These are phyloP conservation scores for Acleris emargana DNA, from an alignment of 2,888 invertebrate genomes.

Conservation along the genomic window DNA sequence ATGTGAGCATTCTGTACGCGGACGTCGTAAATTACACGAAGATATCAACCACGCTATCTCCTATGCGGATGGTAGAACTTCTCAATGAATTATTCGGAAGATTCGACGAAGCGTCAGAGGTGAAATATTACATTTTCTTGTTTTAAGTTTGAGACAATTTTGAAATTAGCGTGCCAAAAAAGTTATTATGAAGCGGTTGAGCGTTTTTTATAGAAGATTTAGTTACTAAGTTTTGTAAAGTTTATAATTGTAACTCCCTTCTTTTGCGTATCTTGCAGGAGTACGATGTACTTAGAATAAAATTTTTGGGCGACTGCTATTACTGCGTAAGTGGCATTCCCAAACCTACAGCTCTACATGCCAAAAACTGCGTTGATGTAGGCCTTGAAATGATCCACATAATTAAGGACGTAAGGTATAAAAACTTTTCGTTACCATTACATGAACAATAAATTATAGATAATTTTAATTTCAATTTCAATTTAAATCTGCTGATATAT, in stretches of 20 bases:
- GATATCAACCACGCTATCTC: constrained; percentile 91
- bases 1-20: constrained; percentile 95
- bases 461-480: too few relatives aligned
- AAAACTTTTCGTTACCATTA: neutral
- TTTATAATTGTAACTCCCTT: neutral
- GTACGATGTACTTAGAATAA: constrained; percentile 92
- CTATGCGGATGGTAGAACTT: constrained; percentile 92
- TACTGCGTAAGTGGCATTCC: constrained; percentile 96
- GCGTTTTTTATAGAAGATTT: neutral
- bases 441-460: too few relatives aligned
- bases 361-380: constrained; percentile 94
- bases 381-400: constrained; percentile 97
- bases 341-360: constrained; percentile 90
- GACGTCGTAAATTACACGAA: constrained; percentile 97
- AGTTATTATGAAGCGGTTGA: too few relatives aligned
- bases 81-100: constrained; percentile 95
- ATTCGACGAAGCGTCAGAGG: constrained; percentile 96
- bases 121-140: constrained; percentile 50
- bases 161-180: neutral
- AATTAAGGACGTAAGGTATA: constrained; percentile 90
- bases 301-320: constrained; percentile 97
- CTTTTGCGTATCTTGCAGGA: constrained; percentile 71
- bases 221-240: constrained; percentile 3
- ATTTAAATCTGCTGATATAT: too few relatives aligned
- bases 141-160: constrained; percentile 4